These are phyloP conservation scores for Trichechus manatus DNA, from an alignment of 2,113 vertebrate genomes.

Conservation along the genomic window DNA sequence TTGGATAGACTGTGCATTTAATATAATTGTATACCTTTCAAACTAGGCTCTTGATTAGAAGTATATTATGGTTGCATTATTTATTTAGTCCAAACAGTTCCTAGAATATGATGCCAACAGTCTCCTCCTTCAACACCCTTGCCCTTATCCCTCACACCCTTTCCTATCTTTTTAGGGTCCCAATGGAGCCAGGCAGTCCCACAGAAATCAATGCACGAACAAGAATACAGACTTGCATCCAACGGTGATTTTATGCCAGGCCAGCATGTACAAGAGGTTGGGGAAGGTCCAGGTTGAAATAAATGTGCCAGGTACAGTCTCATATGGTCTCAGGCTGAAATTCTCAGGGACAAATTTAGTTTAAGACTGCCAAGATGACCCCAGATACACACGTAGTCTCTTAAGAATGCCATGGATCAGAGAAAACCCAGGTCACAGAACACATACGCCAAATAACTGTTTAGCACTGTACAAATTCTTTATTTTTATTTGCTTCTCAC, in stretches of 20 bases:
- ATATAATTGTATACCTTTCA: neutral
- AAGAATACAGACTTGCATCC: neutral
- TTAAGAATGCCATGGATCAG: neutral
- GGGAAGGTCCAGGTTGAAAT: neutral
- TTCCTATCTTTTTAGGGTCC: neutral
- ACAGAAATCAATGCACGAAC: neutral
- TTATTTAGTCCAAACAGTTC: conserved; percentile 3
- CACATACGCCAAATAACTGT: neutral
- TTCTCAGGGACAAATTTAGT: neutral
- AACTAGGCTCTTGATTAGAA: neutral
- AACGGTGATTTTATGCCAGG: neutral
- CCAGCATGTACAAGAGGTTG: neutral
- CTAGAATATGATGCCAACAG: neutral
- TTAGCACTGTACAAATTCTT: neutral
- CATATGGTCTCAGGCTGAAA: neutral
- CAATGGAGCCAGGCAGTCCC: neutral
- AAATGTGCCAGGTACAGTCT: neutral
- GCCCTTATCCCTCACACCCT: neutral
- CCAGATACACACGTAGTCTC: neutral
- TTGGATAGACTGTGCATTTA: neutral
- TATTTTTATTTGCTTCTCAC: neutral
- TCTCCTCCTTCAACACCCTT: neutral
- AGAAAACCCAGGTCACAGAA: neutral
- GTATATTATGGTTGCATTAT: neutral
- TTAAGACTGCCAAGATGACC: neutral